phyloP scores from a whole-genome alignment of 2,797 vertebrate genomes.

The Brotula barbata region DNA sequence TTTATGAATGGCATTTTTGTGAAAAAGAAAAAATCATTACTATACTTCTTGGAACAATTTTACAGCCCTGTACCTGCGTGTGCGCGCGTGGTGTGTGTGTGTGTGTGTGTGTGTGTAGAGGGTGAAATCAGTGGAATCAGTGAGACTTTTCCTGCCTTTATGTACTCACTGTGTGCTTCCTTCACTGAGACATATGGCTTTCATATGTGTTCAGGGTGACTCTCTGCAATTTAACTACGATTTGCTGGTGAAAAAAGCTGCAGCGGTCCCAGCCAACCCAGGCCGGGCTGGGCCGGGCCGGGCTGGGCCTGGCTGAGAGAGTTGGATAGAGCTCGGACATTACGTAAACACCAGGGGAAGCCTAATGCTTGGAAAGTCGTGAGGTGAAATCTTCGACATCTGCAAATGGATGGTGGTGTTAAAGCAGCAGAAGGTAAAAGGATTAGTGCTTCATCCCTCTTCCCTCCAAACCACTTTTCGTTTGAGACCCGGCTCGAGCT shows the following conservation, averaged over 20 bases:
- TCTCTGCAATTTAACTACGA: conserved; percentile 26
- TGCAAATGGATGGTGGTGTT: conserved; percentile 22
- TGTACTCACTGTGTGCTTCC: conserved; percentile 25
- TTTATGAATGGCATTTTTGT: no score
- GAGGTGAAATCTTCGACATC: conserved; percentile 48
- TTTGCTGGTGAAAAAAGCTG: conserved; percentile 14
- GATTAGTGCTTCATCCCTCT: conserved; percentile 35
- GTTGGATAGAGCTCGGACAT: conserved; percentile 34
- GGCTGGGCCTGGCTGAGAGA: background rate
- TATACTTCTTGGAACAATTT: no score
- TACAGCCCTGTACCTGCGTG: no score
- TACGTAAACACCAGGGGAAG: conserved; percentile 51
- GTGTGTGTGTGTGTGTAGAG: no score
- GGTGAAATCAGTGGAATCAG: conserved; percentile 5
- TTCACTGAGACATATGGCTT: conserved; percentile 40
- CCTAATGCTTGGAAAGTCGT: conserved; percentile 40
- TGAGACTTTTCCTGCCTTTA: conserved; percentile 12
- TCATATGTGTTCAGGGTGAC: conserved; percentile 36
- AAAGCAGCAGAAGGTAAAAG: conserved; percentile 50
- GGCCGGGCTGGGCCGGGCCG: no score
- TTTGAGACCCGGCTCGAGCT: conserved; percentile 13
- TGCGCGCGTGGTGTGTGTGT: no score
- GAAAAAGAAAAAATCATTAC: no score
- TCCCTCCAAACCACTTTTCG: conserved; percentile 24
- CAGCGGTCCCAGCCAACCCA: no score